phyloP scores from a whole-genome alignment of 2,113 vertebrate species.

The Aldabrachelys gigantea region DNA sequence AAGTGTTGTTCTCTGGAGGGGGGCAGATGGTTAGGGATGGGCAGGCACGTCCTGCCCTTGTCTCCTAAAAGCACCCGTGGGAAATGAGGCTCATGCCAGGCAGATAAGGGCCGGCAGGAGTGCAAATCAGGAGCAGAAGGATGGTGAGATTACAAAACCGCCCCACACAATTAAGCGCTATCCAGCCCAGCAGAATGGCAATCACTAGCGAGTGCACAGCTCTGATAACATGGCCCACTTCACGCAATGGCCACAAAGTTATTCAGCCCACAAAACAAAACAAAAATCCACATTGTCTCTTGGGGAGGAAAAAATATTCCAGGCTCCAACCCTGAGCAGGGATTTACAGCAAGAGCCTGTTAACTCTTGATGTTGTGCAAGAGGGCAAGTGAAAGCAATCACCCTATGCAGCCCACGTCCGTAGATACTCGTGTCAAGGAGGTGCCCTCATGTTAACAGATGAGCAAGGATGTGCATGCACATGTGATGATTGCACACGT shows the following conservation, averaged over 20 bases:
- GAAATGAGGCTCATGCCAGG: fast-evolving
- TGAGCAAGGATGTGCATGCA: not conserved
- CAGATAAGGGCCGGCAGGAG: constrained; percentile 43
- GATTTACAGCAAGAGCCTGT: not conserved
- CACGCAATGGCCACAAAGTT: not conserved
- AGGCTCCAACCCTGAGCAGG: not conserved
- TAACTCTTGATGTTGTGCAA: not conserved
- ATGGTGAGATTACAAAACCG: constrained; percentile 23
- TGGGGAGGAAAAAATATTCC: not conserved
- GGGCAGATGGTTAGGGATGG: not conserved
- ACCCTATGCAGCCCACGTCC: not conserved
- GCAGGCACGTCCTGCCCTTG: not conserved
- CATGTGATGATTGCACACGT: not conserved
- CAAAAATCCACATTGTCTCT: not conserved
- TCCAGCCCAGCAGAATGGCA: not conserved
- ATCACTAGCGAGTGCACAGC: constrained; percentile 7
- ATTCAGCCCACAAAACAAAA: not conserved
- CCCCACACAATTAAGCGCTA: constrained; percentile 31
- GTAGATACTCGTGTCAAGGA: not conserved
- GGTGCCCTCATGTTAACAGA: not conserved
- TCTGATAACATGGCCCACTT: constrained; percentile 47
- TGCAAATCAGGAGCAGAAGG: constrained; percentile 40
- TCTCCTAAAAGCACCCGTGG: not conserved
- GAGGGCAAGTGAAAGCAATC: not conserved
- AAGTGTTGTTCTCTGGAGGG: not conserved